Evolutionary conservation across 2,797 vertebrate genomes (phyloP).

Genomic region (Lepus townsendii): DNA sequence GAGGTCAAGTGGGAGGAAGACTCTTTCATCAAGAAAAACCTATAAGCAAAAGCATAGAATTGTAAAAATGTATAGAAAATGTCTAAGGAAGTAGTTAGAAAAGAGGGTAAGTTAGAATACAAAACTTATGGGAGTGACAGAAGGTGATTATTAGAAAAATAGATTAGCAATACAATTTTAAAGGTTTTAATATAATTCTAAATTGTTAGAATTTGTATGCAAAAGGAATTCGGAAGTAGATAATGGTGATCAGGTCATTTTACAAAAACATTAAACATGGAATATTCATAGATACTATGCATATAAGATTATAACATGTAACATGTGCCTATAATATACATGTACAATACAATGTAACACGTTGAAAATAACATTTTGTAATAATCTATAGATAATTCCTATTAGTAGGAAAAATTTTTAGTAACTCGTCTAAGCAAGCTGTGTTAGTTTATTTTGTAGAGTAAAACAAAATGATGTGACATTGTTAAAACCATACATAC

Average conservation of each 20-base stretch:
- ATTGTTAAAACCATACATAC: background rate
- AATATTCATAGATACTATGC: background rate
- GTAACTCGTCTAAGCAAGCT: background rate
- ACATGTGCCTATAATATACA: background rate
- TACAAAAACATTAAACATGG: background rate
- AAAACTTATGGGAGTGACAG: background rate
- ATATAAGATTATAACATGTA: background rate
- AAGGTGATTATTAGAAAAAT: background rate
- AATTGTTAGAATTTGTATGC: background rate
- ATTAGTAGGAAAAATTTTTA: background rate
- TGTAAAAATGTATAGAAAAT: background rate
- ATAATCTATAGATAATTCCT: background rate
- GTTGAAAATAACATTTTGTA: background rate
- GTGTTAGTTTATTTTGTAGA: background rate
- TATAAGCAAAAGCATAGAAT: background rate
- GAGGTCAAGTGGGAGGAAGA: background rate
- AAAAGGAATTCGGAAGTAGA: background rate
- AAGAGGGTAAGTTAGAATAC: background rate
- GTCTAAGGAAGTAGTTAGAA: background rate
- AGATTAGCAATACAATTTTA: background rate
- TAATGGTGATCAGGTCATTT: background rate
- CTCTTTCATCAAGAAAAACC: conserved; percentile 14
- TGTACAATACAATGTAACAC: background rate
- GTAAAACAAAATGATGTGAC: background rate
- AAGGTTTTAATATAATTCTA: background rate